A percentile compares a stretch with the other conserved stretches of the same genome.
Evolutionary conservation across 2,797 vertebrate species (phyloP).

Genomic region (Cuniculus paca): DNA sequence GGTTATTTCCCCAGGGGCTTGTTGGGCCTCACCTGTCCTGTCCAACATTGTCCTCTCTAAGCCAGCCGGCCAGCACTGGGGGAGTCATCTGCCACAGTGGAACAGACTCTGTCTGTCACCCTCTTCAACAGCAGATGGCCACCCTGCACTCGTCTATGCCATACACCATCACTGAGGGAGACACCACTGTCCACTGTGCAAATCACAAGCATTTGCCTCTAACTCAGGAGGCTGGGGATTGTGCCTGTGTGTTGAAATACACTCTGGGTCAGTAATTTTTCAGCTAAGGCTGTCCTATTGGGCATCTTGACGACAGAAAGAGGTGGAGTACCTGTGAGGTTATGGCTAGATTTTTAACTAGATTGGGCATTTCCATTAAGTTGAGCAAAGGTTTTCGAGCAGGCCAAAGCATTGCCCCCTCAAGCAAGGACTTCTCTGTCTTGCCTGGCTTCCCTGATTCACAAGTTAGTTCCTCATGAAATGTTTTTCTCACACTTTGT

Average conservation of each 20-base stretch:
- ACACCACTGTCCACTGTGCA: neutral
- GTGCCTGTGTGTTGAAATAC: neutral
- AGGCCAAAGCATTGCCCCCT: neutral
- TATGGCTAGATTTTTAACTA: conserved; percentile 32
- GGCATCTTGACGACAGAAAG: conserved; percentile 11
- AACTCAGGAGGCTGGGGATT: neutral
- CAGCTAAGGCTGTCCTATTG: neutral
- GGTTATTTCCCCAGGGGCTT: neutral
- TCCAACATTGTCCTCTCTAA: neutral
- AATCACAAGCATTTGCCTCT: neutral
- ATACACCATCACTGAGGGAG: neutral
- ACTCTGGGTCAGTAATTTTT: neutral
- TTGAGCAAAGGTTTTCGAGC: neutral
- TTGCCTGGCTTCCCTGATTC: neutral
- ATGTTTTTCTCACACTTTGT: conserved; percentile 66
- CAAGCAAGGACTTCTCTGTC: neutral
- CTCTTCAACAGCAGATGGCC: conserved; percentile 66
- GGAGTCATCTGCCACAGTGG: neutral
- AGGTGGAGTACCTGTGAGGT: neutral
- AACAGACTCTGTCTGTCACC: conserved; percentile 59
- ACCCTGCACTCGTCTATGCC: neutral
- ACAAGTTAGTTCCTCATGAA: conserved; percentile 47
- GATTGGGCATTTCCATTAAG: neutral
- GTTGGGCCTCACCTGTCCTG: neutral
- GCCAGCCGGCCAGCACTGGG: conserved; percentile 48